phyloP scores from a whole-genome alignment of 2,113 vertebrate genomes.

The Bagarius yarrelli region DNA sequence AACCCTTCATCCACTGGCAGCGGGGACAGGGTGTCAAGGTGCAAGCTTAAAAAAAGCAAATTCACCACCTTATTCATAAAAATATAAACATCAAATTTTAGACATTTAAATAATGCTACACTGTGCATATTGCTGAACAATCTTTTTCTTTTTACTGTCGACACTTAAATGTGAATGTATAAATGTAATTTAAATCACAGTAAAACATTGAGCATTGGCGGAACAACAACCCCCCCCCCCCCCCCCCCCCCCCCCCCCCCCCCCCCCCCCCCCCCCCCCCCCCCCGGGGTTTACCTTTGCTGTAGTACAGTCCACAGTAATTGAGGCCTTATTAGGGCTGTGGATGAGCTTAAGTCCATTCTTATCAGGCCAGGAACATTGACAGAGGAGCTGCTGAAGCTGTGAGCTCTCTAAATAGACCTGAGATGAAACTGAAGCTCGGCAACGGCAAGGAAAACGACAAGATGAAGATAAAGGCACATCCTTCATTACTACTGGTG shows the following conservation, averaged over 20 bases:
- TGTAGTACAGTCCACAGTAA: constrained; percentile 75
- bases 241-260: too few species aligned
- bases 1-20: not conserved
- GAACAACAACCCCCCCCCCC: too few species aligned
- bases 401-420: constrained; percentile 70
- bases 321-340: constrained; percentile 78
- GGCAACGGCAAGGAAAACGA: constrained; percentile 27
- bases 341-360: constrained; percentile 36
- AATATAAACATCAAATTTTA: not conserved
- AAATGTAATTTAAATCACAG: too few species aligned
- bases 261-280: too few species aligned
- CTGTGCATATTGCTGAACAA: not conserved
- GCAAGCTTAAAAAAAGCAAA: not conserved
- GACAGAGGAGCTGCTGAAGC: constrained; percentile 57
- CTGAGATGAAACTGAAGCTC: constrained; percentile 49
- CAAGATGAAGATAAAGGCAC: constrained; percentile 58
- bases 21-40: not conserved
- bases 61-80: not conserved
- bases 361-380: constrained; percentile 34
- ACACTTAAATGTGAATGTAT: too few species aligned
- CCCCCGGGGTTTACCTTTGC: too few species aligned
- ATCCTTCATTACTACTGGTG: constrained; percentile 69
- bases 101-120: not conserved
- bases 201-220: too few species aligned
- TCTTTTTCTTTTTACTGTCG: not conserved